Evolutionary conservation across 2,113 vertebrate species (phyloP).

Genomic region (Eclectus roratus): DNA sequence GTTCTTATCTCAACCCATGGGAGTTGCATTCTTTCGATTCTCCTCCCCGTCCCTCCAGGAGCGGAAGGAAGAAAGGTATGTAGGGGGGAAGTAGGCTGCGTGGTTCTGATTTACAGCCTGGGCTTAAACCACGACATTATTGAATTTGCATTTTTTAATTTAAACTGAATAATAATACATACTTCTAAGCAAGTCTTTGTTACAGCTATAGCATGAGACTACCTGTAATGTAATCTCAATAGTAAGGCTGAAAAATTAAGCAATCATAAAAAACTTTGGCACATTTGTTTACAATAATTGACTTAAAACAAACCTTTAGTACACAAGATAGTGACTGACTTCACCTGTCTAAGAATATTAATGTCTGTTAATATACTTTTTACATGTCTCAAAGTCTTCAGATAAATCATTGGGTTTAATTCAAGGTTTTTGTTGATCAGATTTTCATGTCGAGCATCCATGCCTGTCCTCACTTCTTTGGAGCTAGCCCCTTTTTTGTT

Average conservation of each 20-base stretch:
- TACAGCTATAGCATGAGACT: background rate
- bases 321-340: background rate
- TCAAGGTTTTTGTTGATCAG: background rate
- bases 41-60: too few relatives aligned
- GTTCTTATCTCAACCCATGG: too few relatives aligned
- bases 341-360: background rate
- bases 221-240: background rate
- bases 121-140: too few relatives aligned
- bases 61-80: too few relatives aligned
- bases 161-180: background rate
- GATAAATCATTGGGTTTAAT: background rate
- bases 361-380: background rate
- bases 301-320: background rate
- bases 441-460: accelerated
- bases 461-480: background rate
- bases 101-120: too few relatives aligned
- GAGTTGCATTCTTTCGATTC: too few relatives aligned
- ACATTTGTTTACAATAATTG: background rate
- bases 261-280: background rate
- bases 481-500: background rate
- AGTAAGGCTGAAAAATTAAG: background rate
- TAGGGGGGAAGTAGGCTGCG: too few relatives aligned
- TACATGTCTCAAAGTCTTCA: background rate
- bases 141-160: background rate
- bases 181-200: background rate